A percentile compares a stretch with the other conserved stretches of the same genome.
Evolutionary conservation across 2,888 invertebrate genomes (phyloP).

Genomic region (Mellilla xanthometata): DNA sequence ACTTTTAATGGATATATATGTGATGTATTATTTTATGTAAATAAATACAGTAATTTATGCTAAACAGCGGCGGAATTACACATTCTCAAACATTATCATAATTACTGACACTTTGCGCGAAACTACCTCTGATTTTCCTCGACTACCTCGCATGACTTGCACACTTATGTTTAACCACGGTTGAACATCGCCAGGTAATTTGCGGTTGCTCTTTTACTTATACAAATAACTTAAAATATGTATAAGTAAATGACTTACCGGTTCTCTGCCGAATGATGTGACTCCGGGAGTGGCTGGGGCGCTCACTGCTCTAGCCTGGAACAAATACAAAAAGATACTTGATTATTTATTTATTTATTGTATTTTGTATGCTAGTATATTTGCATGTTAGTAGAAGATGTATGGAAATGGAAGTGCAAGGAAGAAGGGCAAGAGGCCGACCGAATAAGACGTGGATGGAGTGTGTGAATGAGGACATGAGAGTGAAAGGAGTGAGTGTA

Average conservation of each 20-base stretch:
- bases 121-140: slow-evolving; percentile 17
- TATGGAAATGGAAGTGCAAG: too few species aligned
- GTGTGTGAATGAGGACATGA: too few species aligned
- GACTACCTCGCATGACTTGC: slow-evolving; percentile 16
- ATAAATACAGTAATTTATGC: slow-evolving; percentile 42
- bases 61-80: slow-evolving; percentile 32
- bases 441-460: too few species aligned
- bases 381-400: too few species aligned
- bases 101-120: slow-evolving; percentile 28
- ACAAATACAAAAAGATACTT: slow-evolving; percentile 45
- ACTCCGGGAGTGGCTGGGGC: slow-evolving; percentile 74
- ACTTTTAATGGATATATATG: slow-evolving; percentile 43
- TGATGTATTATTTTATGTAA: slow-evolving; percentile 37
- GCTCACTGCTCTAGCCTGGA: slow-evolving; percentile 76
- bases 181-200: slow-evolving; percentile 6
- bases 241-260: slow-evolving; percentile 46
- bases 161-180: slow-evolving; percentile 12
- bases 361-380: too few species aligned
- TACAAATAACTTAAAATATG: slow-evolving; percentile 17
- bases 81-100: slow-evolving; percentile 34
- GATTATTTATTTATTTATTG: too few species aligned
- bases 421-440: too few species aligned
- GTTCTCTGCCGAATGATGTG: slow-evolving; percentile 58
- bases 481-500: too few species aligned
- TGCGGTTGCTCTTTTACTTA: slow-evolving; percentile 7